These are phyloP conservation scores for fruit fly (Drosophila melanogaster) DNA, from an alignment of 1,140 invertebrate species.

Conservation along the genomic window Release_6_plus_ISO1_MT NT_033777.3:5648001-5648500, in stretches of 20 bases:
- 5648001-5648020: slow-evolving; percentile 44
- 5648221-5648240: slow-evolving; percentile 33
- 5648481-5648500: slow-evolving; percentile 91
- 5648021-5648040: slow-evolving; percentile 24
- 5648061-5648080: slow-evolving; percentile 55
- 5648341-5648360: slow-evolving; percentile 59
- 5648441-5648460: slow-evolving; percentile 79
- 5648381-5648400: slow-evolving; percentile 39
- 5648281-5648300: slow-evolving; percentile 3
- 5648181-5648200: slow-evolving; percentile 24
- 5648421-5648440: slow-evolving; percentile 56
- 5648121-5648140: slow-evolving; percentile 46
- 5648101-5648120: slow-evolving; percentile 20
- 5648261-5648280: slow-evolving; percentile 63
- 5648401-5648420: slow-evolving; percentile 12
- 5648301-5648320: slow-evolving; percentile 31
- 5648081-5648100: slow-evolving; percentile 13
- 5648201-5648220: slow-evolving; percentile 18
- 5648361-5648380: slow-evolving; percentile 57
- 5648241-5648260: slow-evolving; percentile 3
- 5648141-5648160: slow-evolving; percentile 53
- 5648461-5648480: slow-evolving; percentile 84
- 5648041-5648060: slow-evolving; percentile 40
- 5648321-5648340: slow-evolving; percentile 67
- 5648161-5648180: slow-evolving; percentile 75